phyloP scores from a whole-genome alignment of 35 echinoderm and acorn worm genomes.

The Amphiura filiformis region DNA sequence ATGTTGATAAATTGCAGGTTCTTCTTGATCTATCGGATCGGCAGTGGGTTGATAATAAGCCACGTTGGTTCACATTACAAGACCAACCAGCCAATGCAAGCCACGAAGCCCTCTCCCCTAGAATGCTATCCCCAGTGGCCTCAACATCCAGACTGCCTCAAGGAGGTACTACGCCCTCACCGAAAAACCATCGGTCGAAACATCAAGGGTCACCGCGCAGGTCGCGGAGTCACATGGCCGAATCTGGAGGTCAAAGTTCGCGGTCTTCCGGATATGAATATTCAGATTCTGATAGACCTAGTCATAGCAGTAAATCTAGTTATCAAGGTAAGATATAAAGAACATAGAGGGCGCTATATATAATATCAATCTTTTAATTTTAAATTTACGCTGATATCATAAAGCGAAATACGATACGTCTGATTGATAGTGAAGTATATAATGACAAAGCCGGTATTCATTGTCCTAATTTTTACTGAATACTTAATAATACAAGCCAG shows the following conservation, averaged over 20 bases:
- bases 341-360: too few relatives aligned
- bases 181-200: constrained; percentile 11
- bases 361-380: too few relatives aligned
- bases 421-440: too few relatives aligned
- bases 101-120: constrained; percentile 25
- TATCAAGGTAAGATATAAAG: constrained; percentile 34
- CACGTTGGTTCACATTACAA: constrained; percentile 78
- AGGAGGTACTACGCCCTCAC: neutral
- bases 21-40: constrained; percentile 79
- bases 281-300: constrained; percentile 48
- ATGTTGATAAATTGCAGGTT: too few relatives aligned
- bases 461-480: too few relatives aligned
- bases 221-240: constrained; percentile 22
- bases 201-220: constrained; percentile 40
- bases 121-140: constrained; percentile 15
- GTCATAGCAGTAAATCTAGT: constrained; percentile 45
- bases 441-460: too few relatives aligned
- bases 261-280: constrained; percentile 61
- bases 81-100: constrained; percentile 35
- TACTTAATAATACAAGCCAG: too few relatives aligned
- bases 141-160: constrained; percentile 9
- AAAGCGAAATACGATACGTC: too few relatives aligned
- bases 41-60: constrained; percentile 73
- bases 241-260: constrained; percentile 53
- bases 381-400: too few relatives aligned